A percentile compares a stretch with the other conserved stretches of the same genome.
phyloP scores from a whole-genome alignment of 2,797 vertebrate genomes.

The Eupleurogrammus muticus region DNA sequence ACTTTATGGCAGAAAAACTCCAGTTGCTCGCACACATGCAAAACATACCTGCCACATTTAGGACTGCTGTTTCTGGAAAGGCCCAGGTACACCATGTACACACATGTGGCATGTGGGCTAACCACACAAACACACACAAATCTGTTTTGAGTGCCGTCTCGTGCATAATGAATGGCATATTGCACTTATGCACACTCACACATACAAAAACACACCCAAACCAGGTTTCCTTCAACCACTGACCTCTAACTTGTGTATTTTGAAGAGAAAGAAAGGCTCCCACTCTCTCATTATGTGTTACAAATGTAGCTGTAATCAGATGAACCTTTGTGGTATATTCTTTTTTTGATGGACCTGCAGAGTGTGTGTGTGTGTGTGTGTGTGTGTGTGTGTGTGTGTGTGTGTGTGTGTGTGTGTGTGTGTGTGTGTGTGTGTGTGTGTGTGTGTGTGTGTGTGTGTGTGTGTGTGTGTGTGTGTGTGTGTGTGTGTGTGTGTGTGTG shows the following conservation, averaged over 20 bases:
- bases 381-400: too few species aligned
- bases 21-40: neutral
- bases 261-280: slow-evolving; percentile 38
- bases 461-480: too few species aligned
- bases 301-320: slow-evolving; percentile 53
- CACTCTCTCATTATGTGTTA: slow-evolving; percentile 47
- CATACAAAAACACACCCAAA: slow-evolving; percentile 21
- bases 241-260: slow-evolving; percentile 43
- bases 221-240: slow-evolving; percentile 38
- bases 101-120: neutral
- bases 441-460: too few species aligned
- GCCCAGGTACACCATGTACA: slow-evolving; percentile 8
- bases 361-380: too few species aligned
- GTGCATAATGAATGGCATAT: slow-evolving; percentile 47
- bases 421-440: too few species aligned
- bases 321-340: slow-evolving; percentile 56
- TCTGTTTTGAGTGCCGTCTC: slow-evolving; percentile 31
- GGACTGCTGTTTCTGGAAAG: slow-evolving; percentile 14
- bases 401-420: too few species aligned
- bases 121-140: slow-evolving; percentile 26
- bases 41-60: neutral
- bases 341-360: too few species aligned
- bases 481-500: too few species aligned
- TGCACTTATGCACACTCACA: neutral
- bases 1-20: neutral